These are phyloP conservation scores for Pseudomyrmex concolor DNA, from an alignment of 1,140 invertebrate genomes.

Conservation along the genomic window DNA sequence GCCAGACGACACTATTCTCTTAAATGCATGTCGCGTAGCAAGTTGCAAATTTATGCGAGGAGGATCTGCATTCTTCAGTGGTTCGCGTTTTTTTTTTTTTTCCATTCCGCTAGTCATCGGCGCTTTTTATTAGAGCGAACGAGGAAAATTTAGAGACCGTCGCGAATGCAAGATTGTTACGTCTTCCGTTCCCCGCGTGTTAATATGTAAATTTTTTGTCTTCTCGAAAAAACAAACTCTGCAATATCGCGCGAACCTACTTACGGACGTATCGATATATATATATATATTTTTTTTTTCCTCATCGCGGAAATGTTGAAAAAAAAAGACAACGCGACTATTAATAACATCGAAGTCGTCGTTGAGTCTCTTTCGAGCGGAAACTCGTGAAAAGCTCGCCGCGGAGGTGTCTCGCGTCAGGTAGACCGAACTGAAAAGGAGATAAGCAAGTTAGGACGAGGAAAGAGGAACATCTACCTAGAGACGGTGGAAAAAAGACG, in stretches of 20 bases:
- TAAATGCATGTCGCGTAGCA: constrained; percentile 30
- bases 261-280: too few species aligned
- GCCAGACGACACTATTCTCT: constrained; percentile 45
- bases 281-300: too few species aligned
- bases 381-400: neutral
- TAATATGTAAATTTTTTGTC: too few species aligned
- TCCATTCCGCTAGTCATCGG: constrained; percentile 13
- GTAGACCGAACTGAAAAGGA: constrained; percentile 58
- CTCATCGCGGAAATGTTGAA: too few species aligned
- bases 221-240: too few species aligned
- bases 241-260: too few species aligned
- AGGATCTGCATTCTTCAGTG: constrained; percentile 29
- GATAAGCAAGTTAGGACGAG: constrained; percentile 56
- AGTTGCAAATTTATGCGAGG: constrained; percentile 51
- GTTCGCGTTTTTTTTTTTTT: constrained; percentile 42
- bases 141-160: neutral
- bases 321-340: constrained; percentile 4
- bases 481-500: constrained; percentile 2
- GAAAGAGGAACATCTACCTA: constrained; percentile 32
- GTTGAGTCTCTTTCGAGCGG: constrained; percentile 14
- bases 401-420: constrained; percentile 3
- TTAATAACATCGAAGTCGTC: constrained; percentile 13
- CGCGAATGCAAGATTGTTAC: constrained; percentile 8
- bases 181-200: too few species aligned
- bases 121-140: neutral